These are phyloP conservation scores for Syrista parreyssii DNA, from an alignment of 2,888 invertebrate genomes.

Conservation along the genomic window DNA sequence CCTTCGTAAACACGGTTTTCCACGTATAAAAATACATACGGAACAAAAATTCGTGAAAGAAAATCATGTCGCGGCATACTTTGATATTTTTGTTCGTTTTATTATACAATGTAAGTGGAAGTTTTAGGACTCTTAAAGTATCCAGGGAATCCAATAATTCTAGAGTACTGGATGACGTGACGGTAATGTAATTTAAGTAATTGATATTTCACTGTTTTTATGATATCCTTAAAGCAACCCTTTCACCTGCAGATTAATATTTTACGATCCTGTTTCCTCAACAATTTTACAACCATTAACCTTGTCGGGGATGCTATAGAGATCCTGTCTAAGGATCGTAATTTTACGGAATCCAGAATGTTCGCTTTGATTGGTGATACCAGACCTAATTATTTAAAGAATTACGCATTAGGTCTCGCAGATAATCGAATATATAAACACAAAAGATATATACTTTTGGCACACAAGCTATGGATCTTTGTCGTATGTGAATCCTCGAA, in stretches of 20 bases:
- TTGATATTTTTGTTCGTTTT: background rate
- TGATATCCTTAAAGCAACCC: background rate
- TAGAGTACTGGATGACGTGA: background rate
- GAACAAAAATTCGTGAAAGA: background rate
- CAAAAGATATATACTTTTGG: background rate
- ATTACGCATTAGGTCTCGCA: background rate
- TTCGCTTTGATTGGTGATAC: slow-evolving; percentile 9
- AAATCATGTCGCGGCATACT: background rate
- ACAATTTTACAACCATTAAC: slow-evolving; percentile 2
- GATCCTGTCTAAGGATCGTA: background rate
- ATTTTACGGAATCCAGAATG: background rate
- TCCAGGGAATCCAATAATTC: background rate
- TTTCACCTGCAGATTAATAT: slow-evolving; percentile 7
- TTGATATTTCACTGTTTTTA: background rate
- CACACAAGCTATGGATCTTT: background rate
- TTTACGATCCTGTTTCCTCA: slow-evolving; percentile 8
- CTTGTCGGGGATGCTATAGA: slow-evolving; percentile 2
- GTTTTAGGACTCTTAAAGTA: background rate
- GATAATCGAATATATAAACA: background rate
- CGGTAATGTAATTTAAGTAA: background rate
- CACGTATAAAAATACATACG: background rate
- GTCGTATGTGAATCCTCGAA: slow-evolving; percentile 6
- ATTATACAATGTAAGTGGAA: background rate
- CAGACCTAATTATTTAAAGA: slow-evolving; percentile 5
- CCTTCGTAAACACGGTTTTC: background rate